These are phyloP conservation scores for Drosophila persimilis DNA, from an alignment of 1,140 invertebrate species.

Conservation along the genomic window DNA sequence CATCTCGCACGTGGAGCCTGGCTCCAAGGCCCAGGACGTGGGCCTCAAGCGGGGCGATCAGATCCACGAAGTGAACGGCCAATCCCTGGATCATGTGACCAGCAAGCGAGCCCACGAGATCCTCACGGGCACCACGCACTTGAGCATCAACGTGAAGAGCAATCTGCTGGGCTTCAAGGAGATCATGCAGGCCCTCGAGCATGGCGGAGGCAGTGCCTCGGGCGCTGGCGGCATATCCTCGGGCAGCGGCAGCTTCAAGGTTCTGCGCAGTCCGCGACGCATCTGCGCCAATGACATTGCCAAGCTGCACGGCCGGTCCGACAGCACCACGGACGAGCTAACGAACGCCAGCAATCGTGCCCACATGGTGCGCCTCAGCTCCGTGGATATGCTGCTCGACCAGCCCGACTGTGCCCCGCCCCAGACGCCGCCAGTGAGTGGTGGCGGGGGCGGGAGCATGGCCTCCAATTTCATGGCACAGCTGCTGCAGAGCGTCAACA, in stretches of 20 bases:
- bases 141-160: conserved; percentile 98
- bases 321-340: conserved; percentile 67
- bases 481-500: conserved; percentile 71
- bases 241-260: conserved; percentile 58
- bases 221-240: conserved; percentile 33
- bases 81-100: conserved; percentile 96
- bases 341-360: conserved; percentile 51
- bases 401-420: conserved; percentile 74
- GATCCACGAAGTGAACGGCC: conserved; percentile 98
- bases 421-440: conserved; percentile 56
- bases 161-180: conserved; percentile 94
- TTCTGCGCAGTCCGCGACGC: conserved; percentile 66
- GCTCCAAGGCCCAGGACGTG: conserved; percentile 97
- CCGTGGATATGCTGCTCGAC: conserved; percentile 76
- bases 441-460: conserved; percentile 54
- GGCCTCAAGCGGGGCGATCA: conserved; percentile 98
- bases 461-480: conserved; percentile 78
- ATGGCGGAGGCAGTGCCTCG: conserved; percentile 84
- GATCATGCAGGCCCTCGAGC: conserved; percentile 92
- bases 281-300: conserved; percentile 83
- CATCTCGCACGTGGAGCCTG: conserved; percentile 96
- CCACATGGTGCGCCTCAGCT: conserved; percentile 72
- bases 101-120: conserved; percentile 96
- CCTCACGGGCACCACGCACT: conserved; percentile 95
- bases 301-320: conserved; percentile 73